These are phyloP conservation scores for Platichthys stellatus DNA, from an alignment of 2,113 vertebrate species.

Conservation along the genomic window DNA sequence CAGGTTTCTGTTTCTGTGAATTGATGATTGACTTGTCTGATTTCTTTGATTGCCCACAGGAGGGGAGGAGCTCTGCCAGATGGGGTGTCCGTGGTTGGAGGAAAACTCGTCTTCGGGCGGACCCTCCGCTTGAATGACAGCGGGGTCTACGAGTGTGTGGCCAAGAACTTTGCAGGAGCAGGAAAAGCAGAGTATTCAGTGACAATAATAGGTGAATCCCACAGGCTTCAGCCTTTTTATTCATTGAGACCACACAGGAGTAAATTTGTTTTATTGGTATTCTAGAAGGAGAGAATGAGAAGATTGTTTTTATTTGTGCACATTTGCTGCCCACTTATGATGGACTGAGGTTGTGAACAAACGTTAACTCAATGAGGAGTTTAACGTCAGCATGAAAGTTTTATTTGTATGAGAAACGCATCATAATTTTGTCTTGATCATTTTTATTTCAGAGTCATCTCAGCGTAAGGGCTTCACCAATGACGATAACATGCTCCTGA, in stretches of 20 bases:
- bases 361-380: background rate
- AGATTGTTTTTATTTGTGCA: background rate
- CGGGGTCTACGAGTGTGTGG: slow-evolving; percentile 85
- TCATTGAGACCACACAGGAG: too few species aligned
- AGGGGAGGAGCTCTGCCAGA: slow-evolving; percentile 81
- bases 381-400: too few species aligned
- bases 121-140: slow-evolving; percentile 79
- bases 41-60: too few species aligned
- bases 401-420: too few species aligned
- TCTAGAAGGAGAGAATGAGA: background rate
- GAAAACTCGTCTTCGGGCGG: slow-evolving; percentile 82
- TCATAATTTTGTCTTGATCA: too few species aligned
- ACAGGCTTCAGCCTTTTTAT: background rate
- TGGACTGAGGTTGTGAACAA: background rate
- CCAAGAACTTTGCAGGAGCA: slow-evolving; percentile 79
- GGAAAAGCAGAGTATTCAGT: slow-evolving; percentile 73
- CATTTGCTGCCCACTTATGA: slow-evolving; percentile 65
- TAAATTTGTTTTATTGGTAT: background rate
- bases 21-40: background rate
- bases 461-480: background rate
- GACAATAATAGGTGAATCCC: slow-evolving; percentile 72
- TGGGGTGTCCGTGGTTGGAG: slow-evolving; percentile 70
- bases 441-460: slow-evolving; percentile 18
- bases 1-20: background rate
- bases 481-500: slow-evolving; percentile 80